These are phyloP conservation scores for Neopelma chrysocephalum DNA, from an alignment of 2,797 vertebrate species.

Conservation along the genomic window DNA sequence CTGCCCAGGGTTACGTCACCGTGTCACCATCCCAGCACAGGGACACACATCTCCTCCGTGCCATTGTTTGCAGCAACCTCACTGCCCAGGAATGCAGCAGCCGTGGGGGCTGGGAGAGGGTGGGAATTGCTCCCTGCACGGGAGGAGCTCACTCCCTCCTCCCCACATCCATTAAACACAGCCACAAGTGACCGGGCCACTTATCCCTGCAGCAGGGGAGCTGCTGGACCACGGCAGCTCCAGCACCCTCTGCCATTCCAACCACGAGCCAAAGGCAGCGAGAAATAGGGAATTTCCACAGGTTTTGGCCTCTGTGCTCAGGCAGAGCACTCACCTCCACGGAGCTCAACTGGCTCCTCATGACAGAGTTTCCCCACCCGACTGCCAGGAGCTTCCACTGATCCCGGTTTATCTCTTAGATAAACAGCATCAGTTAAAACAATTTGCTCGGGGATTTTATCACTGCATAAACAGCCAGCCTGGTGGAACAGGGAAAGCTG, in stretches of 20 bases:
- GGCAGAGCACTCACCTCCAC: neutral
- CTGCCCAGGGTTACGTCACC: neutral
- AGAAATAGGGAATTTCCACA: neutral
- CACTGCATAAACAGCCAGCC: neutral
- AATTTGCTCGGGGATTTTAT: slow-evolving; percentile 52
- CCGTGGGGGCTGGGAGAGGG: slow-evolving; percentile 2
- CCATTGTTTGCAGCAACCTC: slow-evolving; percentile 25
- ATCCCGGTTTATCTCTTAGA: slow-evolving; percentile 42
- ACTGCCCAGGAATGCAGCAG: slow-evolving; percentile 42
- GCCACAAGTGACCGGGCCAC: neutral
- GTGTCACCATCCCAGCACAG: neutral
- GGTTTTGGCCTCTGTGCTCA: neutral
- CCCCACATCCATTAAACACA: neutral
- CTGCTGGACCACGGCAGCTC: neutral
- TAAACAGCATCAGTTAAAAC: slow-evolving; percentile 46
- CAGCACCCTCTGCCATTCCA: neutral
- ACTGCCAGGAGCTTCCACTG: slow-evolving; percentile 27
- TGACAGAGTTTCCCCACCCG: neutral
- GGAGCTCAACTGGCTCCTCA: neutral
- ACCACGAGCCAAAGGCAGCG: neutral
- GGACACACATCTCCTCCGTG: neutral
- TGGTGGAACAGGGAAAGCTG: neutral
- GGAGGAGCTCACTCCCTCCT: neutral
- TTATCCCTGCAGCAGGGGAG: neutral
- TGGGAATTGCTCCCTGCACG: neutral